A percentile compares a stretch with the other conserved stretches of the same genome.
phyloP scores from a whole-genome alignment of 2,888 invertebrate genomes.

The Leptopilina drosophilae region DNA sequence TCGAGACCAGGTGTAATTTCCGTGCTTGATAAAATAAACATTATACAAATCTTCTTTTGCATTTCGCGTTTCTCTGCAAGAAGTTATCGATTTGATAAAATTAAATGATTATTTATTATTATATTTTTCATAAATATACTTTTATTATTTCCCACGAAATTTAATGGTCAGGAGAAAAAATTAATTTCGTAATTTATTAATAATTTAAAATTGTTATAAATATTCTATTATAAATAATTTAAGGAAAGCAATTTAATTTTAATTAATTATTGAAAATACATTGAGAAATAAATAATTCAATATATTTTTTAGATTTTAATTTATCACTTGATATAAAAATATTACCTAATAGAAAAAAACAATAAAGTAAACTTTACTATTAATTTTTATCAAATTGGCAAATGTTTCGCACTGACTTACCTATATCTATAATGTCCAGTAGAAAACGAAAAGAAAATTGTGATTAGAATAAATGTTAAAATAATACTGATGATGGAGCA shows the following conservation, averaged over 20 bases:
- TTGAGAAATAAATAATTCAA: too few species aligned
- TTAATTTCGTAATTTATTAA: too few species aligned
- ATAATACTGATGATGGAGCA: constrained; percentile 60
- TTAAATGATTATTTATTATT: not conserved
- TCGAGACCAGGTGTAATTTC: constrained; percentile 64
- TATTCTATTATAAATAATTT: too few species aligned
- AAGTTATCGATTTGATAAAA: constrained; percentile 1
- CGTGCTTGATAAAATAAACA: constrained; percentile 68
- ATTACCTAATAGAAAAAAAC: not conserved
- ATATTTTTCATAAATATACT: not conserved
- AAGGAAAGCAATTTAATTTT: too few species aligned
- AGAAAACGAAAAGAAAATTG: constrained; percentile 57
- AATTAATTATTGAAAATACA: too few species aligned
- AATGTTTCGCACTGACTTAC: constrained; percentile 44
- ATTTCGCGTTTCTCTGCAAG: constrained; percentile 34
- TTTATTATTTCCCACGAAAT: not conserved
- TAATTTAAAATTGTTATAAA: too few species aligned
- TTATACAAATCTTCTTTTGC: constrained; percentile 53
- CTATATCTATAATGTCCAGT: constrained; percentile 55
- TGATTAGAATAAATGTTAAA: constrained; percentile 58
- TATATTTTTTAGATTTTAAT: too few species aligned
- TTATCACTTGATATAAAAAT: too few species aligned
- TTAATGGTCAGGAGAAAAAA: too few species aligned
- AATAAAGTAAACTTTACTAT: not conserved
- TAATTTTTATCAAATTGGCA: not conserved